phyloP scores from a whole-genome alignment of 1,140 invertebrate genomes.

The Physella acuta region DNA sequence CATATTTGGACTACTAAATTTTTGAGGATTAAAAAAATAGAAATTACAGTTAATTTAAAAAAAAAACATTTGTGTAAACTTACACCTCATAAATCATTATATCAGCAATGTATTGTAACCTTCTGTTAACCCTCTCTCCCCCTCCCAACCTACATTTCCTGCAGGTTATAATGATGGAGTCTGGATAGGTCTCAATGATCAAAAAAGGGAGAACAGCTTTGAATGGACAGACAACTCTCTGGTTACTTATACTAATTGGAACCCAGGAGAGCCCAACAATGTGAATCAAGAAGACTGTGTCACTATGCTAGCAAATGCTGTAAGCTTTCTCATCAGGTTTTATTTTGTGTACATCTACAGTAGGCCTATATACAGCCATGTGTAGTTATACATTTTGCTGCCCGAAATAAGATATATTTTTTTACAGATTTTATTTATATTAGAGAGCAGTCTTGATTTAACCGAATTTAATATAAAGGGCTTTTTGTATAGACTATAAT shows the following conservation, averaged over 20 bases:
- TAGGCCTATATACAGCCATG: background rate
- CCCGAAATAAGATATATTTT: background rate
- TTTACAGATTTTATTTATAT: background rate
- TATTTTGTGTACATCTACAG: background rate
- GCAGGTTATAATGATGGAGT: conserved; percentile 15
- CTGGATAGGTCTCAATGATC: conserved; percentile 44
- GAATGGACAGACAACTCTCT: conserved; percentile 36
- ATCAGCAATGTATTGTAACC: too few relatives aligned
- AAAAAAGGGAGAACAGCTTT: conserved; percentile 32
- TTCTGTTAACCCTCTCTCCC: too few relatives aligned
- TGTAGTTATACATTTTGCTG: background rate
- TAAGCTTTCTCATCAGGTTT: too few relatives aligned
- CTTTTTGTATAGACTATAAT: too few relatives aligned
- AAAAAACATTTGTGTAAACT: too few relatives aligned
- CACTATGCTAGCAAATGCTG: conserved; percentile 1
- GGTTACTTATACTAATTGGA: conserved; percentile 40
- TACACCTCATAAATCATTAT: too few relatives aligned
- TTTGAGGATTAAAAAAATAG: too few relatives aligned
- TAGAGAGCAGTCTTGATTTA: too few relatives aligned
- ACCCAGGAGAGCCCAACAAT: conserved; percentile 39
- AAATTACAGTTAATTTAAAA: too few relatives aligned
- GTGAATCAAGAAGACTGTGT: conserved; percentile 35
- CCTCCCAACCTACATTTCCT: too few relatives aligned
- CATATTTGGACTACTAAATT: too few relatives aligned
- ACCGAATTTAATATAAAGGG: too few relatives aligned